Base-by-base conservation (phyloP, 1,140 invertebrate genomes). In the Phymorhynchus buccinoides region DNA sequence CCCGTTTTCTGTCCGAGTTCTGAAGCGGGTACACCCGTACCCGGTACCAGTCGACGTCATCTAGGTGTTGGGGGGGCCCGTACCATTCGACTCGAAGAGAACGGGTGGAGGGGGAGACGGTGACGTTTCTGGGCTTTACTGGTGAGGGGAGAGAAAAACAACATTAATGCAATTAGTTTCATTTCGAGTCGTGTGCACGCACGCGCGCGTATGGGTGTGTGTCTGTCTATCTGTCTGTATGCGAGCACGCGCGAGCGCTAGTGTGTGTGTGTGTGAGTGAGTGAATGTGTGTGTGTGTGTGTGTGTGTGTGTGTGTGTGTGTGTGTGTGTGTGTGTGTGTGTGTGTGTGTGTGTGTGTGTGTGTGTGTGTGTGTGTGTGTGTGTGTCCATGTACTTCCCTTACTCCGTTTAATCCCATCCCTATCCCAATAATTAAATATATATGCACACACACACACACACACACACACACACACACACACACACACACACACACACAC, bases 291-390 rank as follows among this genome's bases (percentile, higher is more conserved):
- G 66, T 71, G 1, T 71, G 66, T 71, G 66, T 71, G 66, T 71
- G 66, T 71, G 66, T 71, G 66, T 71, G 66, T 71, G 66, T 71
- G 66, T 71, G 66, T 73, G 71, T 73, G 71, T 73, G 71, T 73
- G 71, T 73, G 71, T 73, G 71, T 73, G 71, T 73, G 32, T 73
- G 71, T 73, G 66, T 71, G 27, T 71, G 66, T 71, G 66, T 71
- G 66, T 71, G 66, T 71, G 66, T 71, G 66, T 71, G 66, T 71
- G 3, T 71, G 66, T 71, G 66, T 3, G 66, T 3, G 27, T 3
- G 66, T 3, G 66, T 3, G 66, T 3, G 66, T 3, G 66, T 3
- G 66, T 71, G 66, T 71, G 66, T 71, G 66, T 71, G 66, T 71
- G 66, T 71, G 66, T 71, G 66, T 71, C 27, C 66, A n/a, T n/a